These are phyloP conservation scores for Cichlasoma orientale DNA, from an alignment of 2,797 vertebrate genomes.

Conservation along the genomic window DNA sequence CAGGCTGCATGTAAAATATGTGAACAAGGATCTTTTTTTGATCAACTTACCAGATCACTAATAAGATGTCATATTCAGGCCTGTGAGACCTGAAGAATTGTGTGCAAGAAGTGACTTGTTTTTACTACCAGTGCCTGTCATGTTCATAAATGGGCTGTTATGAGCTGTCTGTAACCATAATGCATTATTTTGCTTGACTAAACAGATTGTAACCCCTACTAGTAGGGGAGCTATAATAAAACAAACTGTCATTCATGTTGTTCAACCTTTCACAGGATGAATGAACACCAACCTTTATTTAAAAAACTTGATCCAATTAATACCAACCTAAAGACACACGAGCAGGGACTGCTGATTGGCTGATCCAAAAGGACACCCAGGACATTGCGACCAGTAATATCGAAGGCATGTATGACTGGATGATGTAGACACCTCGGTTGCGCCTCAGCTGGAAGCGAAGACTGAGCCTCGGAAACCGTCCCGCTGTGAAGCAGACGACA, in stretches of 20 bases:
- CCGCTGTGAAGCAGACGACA: conserved; percentile 79
- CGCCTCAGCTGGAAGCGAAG: conserved; percentile 91
- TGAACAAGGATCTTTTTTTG: background rate
- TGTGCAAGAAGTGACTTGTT: background rate
- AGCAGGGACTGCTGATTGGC: conserved; percentile 96
- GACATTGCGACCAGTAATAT: conserved; percentile 97
- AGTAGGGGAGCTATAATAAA: background rate
- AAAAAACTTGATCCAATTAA: background rate
- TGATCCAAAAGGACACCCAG: conserved; percentile 99
- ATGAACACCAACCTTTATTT: background rate
- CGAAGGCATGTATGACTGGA: conserved; percentile 98
- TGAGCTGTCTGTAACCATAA: background rate
- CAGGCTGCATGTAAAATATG: background rate
- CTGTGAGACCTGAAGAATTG: background rate
- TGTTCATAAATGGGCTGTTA: background rate
- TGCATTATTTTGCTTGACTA: background rate
- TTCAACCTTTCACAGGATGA: background rate
- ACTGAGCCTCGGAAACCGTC: conserved; percentile 93
- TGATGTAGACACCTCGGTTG: conserved; percentile 97
- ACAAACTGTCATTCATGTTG: background rate
- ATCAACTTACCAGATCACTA: background rate
- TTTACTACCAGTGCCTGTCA: background rate
- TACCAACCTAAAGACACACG: conserved; percentile 91
- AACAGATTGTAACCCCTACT: background rate
- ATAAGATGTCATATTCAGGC: background rate